Percentiles rank a stretch among this genome's conserved stretches.
Conservation (phyloP, 2,888 invertebrate genomes). For the Epinotia nisella region DNA sequence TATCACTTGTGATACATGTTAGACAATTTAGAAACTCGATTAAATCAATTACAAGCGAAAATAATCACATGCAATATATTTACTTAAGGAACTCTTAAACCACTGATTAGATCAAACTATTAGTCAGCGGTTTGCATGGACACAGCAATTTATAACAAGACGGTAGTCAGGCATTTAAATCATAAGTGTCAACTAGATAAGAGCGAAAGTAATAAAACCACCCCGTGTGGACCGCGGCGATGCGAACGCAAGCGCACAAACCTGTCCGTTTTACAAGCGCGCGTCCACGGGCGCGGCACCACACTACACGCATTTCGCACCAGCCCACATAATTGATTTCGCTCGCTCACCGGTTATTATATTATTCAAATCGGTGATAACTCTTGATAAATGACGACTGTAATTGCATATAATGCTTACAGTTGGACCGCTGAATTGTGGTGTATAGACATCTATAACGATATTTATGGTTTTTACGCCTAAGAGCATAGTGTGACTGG, state of each 20-base stretch:
- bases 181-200: constrained; percentile 45
- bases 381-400: constrained; percentile 63
- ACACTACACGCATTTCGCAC: constrained; percentile 54
- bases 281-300: constrained; percentile 47
- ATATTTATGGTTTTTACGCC: constrained; percentile 43
- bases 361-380: constrained; percentile 66
- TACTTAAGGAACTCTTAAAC: constrained; percentile 39
- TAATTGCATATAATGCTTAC: constrained; percentile 62
- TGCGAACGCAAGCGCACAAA: constrained; percentile 46
- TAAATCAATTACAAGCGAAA: constrained; percentile 38
- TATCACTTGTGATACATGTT: constrained; percentile 28
- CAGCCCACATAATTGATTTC: constrained; percentile 54
- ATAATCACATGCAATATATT: constrained; percentile 41
- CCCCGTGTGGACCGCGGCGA: constrained; percentile 46
- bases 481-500: constrained; percentile 9
- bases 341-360: constrained; percentile 51
- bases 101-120: constrained; percentile 41
- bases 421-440: constrained; percentile 45
- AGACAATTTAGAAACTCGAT: constrained; percentile 30
- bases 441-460: constrained; percentile 42
- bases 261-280: constrained; percentile 43
- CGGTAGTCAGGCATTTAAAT: constrained; percentile 42
- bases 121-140: constrained; percentile 35
- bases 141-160: constrained; percentile 37
- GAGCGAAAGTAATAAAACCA: constrained; percentile 47